Evolutionary conservation across 2,113 vertebrate genomes (phyloP).

Genomic region (Anguilla japonica): DNA sequence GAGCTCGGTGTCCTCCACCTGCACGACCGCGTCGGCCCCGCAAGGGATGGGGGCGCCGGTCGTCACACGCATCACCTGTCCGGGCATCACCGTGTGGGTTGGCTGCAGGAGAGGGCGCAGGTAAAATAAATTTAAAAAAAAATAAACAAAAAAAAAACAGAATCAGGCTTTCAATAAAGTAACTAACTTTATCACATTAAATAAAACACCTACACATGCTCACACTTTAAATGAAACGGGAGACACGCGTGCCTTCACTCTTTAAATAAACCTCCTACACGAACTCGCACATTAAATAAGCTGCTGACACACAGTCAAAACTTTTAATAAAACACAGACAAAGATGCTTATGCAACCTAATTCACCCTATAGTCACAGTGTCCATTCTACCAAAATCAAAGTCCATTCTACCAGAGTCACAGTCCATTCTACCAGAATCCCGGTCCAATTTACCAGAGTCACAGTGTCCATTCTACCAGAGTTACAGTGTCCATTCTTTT

Average conservation of each 20-base stretch:
- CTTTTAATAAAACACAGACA: neutral
- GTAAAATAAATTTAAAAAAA: neutral
- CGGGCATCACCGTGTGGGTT: slow-evolving; percentile 97
- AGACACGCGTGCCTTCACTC: too few species aligned
- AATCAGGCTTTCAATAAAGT: too few species aligned
- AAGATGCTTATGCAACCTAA: neutral
- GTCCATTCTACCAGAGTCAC: neutral
- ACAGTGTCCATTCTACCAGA: too few species aligned
- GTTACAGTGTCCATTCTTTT: too few species aligned
- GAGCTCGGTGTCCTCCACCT: slow-evolving; percentile 97
- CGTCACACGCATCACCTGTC: slow-evolving; percentile 98
- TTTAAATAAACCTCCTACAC: neutral
- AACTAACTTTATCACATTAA: too few species aligned
- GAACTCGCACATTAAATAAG: neutral
- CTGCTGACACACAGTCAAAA: neutral
- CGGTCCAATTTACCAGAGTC: too few species aligned
- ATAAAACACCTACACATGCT: too few species aligned
- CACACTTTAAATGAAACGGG: too few species aligned
- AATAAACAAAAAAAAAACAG: too few species aligned
- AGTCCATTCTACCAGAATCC: neutral
- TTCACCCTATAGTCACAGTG: neutral
- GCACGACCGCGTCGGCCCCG: slow-evolving; percentile 96
- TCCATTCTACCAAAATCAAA: neutral
- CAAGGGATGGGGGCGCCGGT: slow-evolving; percentile 98
- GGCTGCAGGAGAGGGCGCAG: slow-evolving; percentile 67